Percentiles rank a stretch among this genome's conserved stretches.
Conservation (phyloP, 2,888 invertebrate genomes). For the Ophion ellenae region DNA sequence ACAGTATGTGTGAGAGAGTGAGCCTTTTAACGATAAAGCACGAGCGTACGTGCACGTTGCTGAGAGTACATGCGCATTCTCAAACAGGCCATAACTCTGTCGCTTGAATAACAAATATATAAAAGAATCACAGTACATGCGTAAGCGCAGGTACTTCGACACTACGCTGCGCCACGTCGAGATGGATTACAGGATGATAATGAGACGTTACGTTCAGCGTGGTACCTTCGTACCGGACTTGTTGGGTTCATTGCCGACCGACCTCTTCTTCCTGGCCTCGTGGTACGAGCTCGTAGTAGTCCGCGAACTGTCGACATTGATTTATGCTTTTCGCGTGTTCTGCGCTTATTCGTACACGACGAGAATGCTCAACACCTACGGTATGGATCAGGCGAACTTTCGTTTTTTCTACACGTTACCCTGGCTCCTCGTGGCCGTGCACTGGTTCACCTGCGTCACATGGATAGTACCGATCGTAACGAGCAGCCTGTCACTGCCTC, state of each 20-base stretch:
- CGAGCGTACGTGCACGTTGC: slow-evolving; percentile 60
- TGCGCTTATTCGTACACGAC: slow-evolving; percentile 72
- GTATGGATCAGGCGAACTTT: slow-evolving; percentile 69
- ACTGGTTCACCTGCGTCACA: slow-evolving; percentile 79
- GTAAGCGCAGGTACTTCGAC: slow-evolving; percentile 76
- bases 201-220: slow-evolving; percentile 70
- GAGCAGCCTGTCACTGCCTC: slow-evolving; percentile 55
- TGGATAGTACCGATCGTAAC: slow-evolving; percentile 77
- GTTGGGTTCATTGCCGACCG: slow-evolving; percentile 79
- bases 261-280: slow-evolving; percentile 73
- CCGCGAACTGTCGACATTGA: slow-evolving; percentile 74
- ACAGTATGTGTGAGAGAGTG: not conserved
- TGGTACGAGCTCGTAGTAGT: slow-evolving; percentile 71
- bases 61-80: slow-evolving; percentile 17
- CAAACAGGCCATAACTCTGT: slow-evolving; percentile 53
- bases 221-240: slow-evolving; percentile 76
- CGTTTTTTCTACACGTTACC: slow-evolving; percentile 74
- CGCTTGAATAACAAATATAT: slow-evolving; percentile 15
- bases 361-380: slow-evolving; percentile 70
- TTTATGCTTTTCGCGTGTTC: slow-evolving; percentile 75
- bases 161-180: slow-evolving; percentile 73
- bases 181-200: slow-evolving; percentile 72
- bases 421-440: slow-evolving; percentile 74
- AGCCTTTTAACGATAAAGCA: slow-evolving; percentile 51
- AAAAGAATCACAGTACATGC: slow-evolving; percentile 43